A percentile compares a stretch with the other conserved stretches of the same genome.
Evolutionary conservation across 2,113 vertebrate genomes (phyloP).

Genomic region (Caranx ignobilis): DNA sequence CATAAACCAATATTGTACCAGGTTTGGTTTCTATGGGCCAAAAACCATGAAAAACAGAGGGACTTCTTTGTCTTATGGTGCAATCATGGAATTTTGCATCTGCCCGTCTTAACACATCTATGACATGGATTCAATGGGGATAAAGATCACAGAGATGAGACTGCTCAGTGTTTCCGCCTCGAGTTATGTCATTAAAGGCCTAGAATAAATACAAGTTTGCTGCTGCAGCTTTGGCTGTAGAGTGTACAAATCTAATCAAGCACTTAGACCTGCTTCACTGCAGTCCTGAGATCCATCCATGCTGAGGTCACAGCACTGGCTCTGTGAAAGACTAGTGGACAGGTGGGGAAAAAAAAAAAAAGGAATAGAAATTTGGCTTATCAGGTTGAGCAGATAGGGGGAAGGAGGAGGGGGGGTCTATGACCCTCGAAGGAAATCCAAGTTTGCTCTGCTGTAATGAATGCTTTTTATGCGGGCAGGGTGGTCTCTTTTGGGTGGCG

Average conservation of each 20-base stretch:
- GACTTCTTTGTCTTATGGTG: neutral
- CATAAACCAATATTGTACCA: neutral
- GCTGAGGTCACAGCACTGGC: slow-evolving; percentile 17
- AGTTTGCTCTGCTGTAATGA: slow-evolving; percentile 53
- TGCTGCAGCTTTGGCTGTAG: slow-evolving; percentile 25
- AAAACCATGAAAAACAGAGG: neutral
- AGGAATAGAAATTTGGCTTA: slow-evolving; percentile 4
- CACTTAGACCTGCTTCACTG: slow-evolving; percentile 1
- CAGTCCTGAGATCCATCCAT: slow-evolving; percentile 20
- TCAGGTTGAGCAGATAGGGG: neutral
- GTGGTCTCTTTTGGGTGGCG: slow-evolving; percentile 10
- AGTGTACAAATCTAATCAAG: slow-evolving; percentile 37
- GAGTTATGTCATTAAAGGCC: slow-evolving; percentile 24
- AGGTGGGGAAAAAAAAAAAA: slow-evolving; percentile 1
- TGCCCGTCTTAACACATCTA: neutral
- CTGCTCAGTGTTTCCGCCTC: neutral
- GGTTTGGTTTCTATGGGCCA: neutral
- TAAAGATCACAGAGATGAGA: slow-evolving; percentile 1
- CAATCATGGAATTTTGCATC: neutral
- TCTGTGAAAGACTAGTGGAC: neutral
- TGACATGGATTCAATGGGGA: neutral
- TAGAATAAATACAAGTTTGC: slow-evolving; percentile 15
- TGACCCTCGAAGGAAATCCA: slow-evolving; percentile 43
- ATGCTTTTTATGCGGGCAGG: slow-evolving; percentile 29
- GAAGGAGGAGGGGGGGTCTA: neutral